phyloP scores from a whole-genome alignment of 2,888 invertebrate species.

The Kryphioiulus occultus region DNA sequence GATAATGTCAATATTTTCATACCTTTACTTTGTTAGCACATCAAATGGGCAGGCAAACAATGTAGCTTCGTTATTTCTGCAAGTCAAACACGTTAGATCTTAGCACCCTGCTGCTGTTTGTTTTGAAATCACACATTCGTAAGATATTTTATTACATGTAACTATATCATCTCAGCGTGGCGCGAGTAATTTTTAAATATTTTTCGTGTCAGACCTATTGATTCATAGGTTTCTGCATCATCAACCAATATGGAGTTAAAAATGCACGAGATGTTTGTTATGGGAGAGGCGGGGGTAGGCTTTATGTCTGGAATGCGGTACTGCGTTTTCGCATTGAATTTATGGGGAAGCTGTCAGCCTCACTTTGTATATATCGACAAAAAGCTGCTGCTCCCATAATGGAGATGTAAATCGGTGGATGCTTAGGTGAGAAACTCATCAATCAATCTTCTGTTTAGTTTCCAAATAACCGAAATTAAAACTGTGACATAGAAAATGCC shows the following conservation, averaged over 20 bases:
- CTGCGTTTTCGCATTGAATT: neutral
- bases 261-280: neutral
- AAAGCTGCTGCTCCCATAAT: neutral
- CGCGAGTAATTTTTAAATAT: neutral
- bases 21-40: neutral
- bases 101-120: neutral
- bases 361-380: neutral
- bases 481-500: neutral
- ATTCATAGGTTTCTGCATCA: neutral
- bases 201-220: neutral
- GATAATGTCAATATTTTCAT: neutral
- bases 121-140: neutral
- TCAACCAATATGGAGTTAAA: neutral
- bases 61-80: neutral
- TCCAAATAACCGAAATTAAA: neutral
- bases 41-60: neutral
- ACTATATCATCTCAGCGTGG: no score
- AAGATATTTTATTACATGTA: neutral
- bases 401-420: conserved; percentile 35
- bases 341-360: neutral
- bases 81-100: neutral
- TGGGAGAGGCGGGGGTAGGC: neutral
- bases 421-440: conserved; percentile 21
- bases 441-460: conserved; percentile 22
- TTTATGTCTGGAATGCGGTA: neutral